Evolutionary conservation across 2,113 vertebrate species (phyloP).

Genomic region (Oncorhynchus kisutch): DNA sequence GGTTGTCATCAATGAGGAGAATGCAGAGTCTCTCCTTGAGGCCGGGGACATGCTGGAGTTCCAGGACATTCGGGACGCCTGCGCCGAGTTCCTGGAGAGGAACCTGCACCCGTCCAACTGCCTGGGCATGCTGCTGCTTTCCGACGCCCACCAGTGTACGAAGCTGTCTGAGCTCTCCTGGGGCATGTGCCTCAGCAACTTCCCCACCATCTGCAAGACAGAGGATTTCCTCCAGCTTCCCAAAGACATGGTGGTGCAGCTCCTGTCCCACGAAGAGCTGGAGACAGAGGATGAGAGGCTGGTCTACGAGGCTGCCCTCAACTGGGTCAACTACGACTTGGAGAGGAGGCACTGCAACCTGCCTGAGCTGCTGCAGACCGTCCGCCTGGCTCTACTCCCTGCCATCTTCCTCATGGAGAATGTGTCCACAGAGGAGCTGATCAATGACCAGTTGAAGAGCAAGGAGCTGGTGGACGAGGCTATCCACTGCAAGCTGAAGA

Average conservation of each 20-base stretch:
- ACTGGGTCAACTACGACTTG: conserved; percentile 82
- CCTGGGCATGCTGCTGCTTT: conserved; percentile 80
- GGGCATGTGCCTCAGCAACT: conserved; percentile 83
- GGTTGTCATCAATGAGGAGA: conserved; percentile 83
- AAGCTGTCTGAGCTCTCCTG: conserved; percentile 82
- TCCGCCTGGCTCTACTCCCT: conserved; percentile 78
- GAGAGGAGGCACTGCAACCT: conserved; percentile 72
- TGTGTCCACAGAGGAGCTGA: conserved; percentile 77
- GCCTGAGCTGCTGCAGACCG: conserved; percentile 75
- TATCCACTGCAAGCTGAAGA: conserved; percentile 79
- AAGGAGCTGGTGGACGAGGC: conserved; percentile 81
- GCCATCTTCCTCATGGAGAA: conserved; percentile 82
- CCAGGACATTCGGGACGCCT: conserved; percentile 83
- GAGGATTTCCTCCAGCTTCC: conserved; percentile 82
- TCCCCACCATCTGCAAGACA: conserved; percentile 79
- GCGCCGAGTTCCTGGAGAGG: conserved; percentile 81
- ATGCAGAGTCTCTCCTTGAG: conserved; percentile 81
- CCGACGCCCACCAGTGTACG: conserved; percentile 80
- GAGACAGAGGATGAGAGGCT: conserved; percentile 82
- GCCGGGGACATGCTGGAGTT: conserved; percentile 86
- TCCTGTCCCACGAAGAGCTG: conserved; percentile 81
- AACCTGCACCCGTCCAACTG: conserved; percentile 83
- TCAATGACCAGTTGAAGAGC: conserved; percentile 76
- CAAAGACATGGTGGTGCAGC: conserved; percentile 79
- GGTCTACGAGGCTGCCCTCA: conserved; percentile 81